phyloP scores from a whole-genome alignment of 2,797 vertebrate species.

The Sphenopsis melanotis region DNA sequence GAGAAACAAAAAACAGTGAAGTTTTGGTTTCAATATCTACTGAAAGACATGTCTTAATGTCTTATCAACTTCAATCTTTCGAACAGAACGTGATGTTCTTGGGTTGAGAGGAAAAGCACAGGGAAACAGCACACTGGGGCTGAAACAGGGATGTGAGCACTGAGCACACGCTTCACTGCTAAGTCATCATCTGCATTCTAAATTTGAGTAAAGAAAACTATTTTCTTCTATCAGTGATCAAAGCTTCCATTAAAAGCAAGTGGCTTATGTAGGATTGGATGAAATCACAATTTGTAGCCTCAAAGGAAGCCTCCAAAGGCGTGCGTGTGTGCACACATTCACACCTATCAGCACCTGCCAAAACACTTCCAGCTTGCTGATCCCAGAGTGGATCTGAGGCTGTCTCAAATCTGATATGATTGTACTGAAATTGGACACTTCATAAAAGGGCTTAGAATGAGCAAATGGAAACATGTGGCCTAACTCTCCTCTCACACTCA shows the following conservation, averaged over 20 bases:
- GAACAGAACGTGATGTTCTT: not conserved
- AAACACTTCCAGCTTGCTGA: not conserved
- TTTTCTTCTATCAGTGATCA: slow-evolving; percentile 35
- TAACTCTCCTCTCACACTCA: not conserved
- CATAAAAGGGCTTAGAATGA: not conserved
- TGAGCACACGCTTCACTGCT: not conserved
- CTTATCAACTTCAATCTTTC: not conserved
- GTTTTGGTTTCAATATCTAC: not conserved
- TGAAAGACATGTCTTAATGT: not conserved
- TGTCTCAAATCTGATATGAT: not conserved
- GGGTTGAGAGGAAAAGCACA: not conserved
- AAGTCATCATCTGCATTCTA: not conserved
- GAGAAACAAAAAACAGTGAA: not conserved
- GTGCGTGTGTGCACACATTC: accelerated
- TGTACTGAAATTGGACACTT: slow-evolving; percentile 9
- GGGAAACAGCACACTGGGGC: not conserved
- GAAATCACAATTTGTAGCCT: not conserved
- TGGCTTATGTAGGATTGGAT: not conserved
- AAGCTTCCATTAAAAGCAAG: slow-evolving; percentile 42
- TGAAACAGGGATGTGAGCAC: not conserved
- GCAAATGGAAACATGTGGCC: not conserved
- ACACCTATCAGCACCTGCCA: not conserved
- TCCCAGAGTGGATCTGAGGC: not conserved
- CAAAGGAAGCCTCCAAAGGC: not conserved
- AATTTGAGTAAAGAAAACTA: slow-evolving; percentile 1